Conservation (phyloP, 2,888 invertebrate species). For the Pyrgus malvae region DNA sequence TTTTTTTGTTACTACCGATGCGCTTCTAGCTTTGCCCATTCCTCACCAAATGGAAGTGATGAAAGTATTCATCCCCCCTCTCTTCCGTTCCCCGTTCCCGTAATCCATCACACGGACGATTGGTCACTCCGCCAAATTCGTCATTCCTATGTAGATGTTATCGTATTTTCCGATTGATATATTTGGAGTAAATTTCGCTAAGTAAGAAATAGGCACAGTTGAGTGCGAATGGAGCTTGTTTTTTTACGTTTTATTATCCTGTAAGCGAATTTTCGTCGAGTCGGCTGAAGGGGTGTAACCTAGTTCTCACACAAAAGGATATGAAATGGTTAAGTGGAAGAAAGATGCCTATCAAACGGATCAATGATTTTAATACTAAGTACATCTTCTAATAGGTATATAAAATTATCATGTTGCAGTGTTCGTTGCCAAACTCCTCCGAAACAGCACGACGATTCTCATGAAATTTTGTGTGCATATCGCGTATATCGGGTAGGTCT, state of each 20-base stretch:
- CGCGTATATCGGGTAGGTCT: too few relatives aligned
- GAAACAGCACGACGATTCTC: too few relatives aligned
- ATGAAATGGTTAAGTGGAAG: too few relatives aligned
- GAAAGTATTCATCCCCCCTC: background rate
- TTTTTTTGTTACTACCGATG: too few relatives aligned
- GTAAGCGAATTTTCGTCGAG: background rate
- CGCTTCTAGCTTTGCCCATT: background rate
- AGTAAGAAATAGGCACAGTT: conserved; percentile 2
- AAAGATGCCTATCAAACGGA: too few relatives aligned
- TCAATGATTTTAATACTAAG: too few relatives aligned
- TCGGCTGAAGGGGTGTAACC: conserved; percentile 1
- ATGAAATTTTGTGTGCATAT: too few relatives aligned
- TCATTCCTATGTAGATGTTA: conserved; percentile 33
- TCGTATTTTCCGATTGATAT: conserved; percentile 34
- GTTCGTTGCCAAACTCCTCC: too few relatives aligned
- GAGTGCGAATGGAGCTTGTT: conserved; percentile 4
- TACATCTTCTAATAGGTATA: too few relatives aligned
- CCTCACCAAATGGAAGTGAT: background rate
- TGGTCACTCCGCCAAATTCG: conserved; percentile 32
- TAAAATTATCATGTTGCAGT: too few relatives aligned
- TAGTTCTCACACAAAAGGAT: too few relatives aligned
- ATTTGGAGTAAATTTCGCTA: conserved; percentile 26
- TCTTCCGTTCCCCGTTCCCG: background rate
- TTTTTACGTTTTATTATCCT: conserved; percentile 26
- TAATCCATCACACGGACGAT: conserved; percentile 17